These are phyloP conservation scores for Rattus rattus DNA, from an alignment of 2,113 vertebrate genomes.

Conservation along the genomic window DNA sequence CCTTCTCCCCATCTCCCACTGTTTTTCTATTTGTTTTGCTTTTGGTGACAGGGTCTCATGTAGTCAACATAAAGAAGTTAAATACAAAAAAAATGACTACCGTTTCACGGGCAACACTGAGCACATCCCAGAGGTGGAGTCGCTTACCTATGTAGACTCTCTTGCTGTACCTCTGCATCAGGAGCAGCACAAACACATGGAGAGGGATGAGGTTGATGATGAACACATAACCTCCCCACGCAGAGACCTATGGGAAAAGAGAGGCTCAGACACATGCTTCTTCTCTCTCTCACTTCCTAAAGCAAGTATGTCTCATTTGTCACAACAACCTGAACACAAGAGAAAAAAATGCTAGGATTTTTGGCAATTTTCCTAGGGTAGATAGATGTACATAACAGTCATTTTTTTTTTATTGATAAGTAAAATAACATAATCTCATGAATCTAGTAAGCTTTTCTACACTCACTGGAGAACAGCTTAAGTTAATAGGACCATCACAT, in stretches of 20 bases:
- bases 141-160: slow-evolving; percentile 98
- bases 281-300: slow-evolving; percentile 35
- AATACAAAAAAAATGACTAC: slow-evolving; percentile 15
- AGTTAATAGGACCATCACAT: slow-evolving; percentile 32
- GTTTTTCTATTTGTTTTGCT: neutral
- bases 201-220: slow-evolving; percentile 99
- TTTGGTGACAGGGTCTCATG: neutral
- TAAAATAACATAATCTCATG: slow-evolving; percentile 25
- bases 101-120: slow-evolving; percentile 1
- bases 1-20: too few relatives aligned
- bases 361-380: neutral
- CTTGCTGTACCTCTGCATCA: slow-evolving; percentile 98
- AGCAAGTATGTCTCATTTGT: neutral
- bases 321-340: neutral
- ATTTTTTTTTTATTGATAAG: neutral
- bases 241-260: slow-evolving; percentile 92
- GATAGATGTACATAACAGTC: neutral
- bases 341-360: slow-evolving; percentile 29
- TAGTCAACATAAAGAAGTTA: slow-evolving; percentile 42
- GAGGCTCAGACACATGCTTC: slow-evolving; percentile 58
- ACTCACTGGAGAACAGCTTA: slow-evolving; percentile 36
- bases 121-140: neutral
- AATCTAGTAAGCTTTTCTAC: slow-evolving; percentile 22
- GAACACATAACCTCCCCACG: slow-evolving; percentile 99
- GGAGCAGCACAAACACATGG: slow-evolving; percentile 97